Base-by-base conservation (phyloP, 2,113 vertebrate species). In the Indicator indicator region DNA sequence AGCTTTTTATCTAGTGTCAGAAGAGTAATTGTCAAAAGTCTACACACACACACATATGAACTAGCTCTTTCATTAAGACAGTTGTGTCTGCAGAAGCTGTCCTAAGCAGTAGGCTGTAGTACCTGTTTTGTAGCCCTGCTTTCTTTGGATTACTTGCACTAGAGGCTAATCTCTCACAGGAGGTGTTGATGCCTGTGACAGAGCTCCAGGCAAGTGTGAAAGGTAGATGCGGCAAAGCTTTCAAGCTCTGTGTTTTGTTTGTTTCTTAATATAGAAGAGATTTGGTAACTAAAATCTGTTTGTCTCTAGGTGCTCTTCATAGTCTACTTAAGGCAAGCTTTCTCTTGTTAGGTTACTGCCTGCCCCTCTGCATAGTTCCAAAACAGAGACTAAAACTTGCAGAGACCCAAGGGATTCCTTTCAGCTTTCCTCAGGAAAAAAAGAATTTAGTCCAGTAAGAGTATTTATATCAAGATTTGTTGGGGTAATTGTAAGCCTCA, bases 41-140 rank as follows among this genome's bases (percentile, higher is more conserved):
- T 1, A 11, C 4, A 2, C 0, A 1, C 5, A 2, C 0, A 0
- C 19, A 6, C 21, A 12, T 3, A 36, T n/a, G n/a, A n/a, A n/a
- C n/a, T n/a, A n/a, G n/a, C 28, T 52, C 0, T n/a, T 28, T 33
- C 1, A 7, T 48, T 60, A 33, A 42, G 64, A 1, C 2, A n/a
- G 16, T 5, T 0, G 16, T 4, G 73, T 73, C 9, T 62, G 12
- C 0, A 44, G 55, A 48, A 59, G 6, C 2, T 88, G 18, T 14
- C 6, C 12, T 50, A 38, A 12, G 17, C 7, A 38, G 6, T 16
- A 48, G 28, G 36, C 12, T 46, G 13, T 32, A 54, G 11, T 16
- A 16, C 6, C 5, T 65, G 12, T 20, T 68, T 54, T 86, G 12
- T 24, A 30, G 26, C 4, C 2, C 7, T 19, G 0, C 3, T 83